Evolutionary conservation across 1,140 invertebrate species (phyloP).

Genomic region (Andricus grossulariae): DNA sequence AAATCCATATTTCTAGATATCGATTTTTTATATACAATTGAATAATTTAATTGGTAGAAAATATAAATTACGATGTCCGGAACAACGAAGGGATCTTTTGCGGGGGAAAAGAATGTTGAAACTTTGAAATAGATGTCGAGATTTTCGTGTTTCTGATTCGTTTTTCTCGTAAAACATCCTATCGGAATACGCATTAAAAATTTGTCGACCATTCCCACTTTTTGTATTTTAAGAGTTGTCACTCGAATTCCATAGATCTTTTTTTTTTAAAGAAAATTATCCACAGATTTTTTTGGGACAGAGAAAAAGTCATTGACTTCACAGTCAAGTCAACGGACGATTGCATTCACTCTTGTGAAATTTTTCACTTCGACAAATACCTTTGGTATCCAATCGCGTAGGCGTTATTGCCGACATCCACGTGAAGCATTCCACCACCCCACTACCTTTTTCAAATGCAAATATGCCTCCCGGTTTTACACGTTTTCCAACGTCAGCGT

Average conservation of each 20-base stretch:
- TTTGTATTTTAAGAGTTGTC: no score
- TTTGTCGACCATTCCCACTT: no score
- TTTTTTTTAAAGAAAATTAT: neutral
- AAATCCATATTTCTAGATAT: no score
- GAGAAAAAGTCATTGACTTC: neutral
- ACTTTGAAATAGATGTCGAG: no score
- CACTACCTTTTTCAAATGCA: slow-evolving; percentile 19
- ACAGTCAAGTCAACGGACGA: neutral
- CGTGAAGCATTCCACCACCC: neutral
- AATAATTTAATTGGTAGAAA: no score
- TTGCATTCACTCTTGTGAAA: slow-evolving; percentile 1
- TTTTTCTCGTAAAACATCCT: no score
- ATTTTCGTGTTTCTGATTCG: no score
- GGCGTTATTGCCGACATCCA: slow-evolving; percentile 5
- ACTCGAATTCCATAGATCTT: neutral
- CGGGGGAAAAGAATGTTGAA: no score
- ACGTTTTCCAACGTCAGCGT: neutral
- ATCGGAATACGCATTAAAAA: no score
- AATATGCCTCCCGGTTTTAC: neutral
- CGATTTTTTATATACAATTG: no score
- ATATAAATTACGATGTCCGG: no score
- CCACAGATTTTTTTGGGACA: neutral
- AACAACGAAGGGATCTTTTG: no score
- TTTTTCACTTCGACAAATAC: slow-evolving; percentile 16
- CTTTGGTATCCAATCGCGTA: slow-evolving; percentile 6